Percentiles rank a stretch among this genome's conserved stretches.
Evolutionary conservation across 2,888 invertebrate genomes (phyloP).

Genomic region (Carcina quercana): DNA sequence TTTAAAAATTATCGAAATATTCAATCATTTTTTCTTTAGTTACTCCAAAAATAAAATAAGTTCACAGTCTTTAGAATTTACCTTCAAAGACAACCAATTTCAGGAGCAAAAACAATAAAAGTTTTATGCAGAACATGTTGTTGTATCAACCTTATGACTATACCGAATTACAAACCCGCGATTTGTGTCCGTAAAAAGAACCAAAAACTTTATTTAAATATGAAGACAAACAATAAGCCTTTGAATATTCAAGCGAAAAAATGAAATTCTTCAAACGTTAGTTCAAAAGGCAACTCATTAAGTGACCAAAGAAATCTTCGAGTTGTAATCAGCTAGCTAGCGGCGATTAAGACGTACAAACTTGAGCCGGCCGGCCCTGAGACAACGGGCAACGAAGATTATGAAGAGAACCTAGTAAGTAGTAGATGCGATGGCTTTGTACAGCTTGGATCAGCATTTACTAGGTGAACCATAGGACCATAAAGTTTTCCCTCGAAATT

Average conservation of each 20-base stretch:
- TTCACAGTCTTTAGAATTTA: no score
- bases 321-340: constrained; percentile 56
- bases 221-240: constrained; percentile 26
- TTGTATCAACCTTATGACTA: no score
- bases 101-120: constrained; percentile 14
- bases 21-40: no score
- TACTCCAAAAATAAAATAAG: no score
- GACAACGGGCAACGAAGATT: constrained; percentile 33
- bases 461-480: no score
- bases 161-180: no score
- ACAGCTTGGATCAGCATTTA: no score
- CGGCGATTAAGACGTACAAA: constrained; percentile 60
- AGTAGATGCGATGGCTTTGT: constrained; percentile 1
- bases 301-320: constrained; percentile 49
- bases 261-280: constrained; percentile 31
- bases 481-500: no score
- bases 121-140: constrained; percentile 5
- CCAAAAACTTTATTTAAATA: no score
- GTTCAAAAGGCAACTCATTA: constrained; percentile 55
- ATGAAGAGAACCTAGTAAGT: constrained; percentile 21
- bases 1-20: no score
- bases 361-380: constrained; percentile 45
- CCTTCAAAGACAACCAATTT: no score
- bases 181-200: no score
- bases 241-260: constrained; percentile 27